Evolutionary conservation across 2,888 invertebrate genomes (phyloP), one percentile per base, ranked within the genome.

Genomic region (Elysia crispata): DNA sequence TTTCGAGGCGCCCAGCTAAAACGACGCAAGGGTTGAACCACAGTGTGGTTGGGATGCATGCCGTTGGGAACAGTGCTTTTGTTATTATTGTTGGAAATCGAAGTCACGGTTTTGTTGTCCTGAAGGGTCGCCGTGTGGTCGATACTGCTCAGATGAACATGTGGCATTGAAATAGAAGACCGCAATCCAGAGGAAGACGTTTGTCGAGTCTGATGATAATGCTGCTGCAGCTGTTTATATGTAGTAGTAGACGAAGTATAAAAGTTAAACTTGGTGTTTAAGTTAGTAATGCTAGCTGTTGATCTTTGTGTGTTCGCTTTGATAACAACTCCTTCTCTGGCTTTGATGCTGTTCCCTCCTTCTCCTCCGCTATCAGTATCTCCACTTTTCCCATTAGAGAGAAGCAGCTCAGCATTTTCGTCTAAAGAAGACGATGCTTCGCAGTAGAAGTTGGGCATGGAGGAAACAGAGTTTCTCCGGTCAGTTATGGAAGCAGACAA

Each of bases 401-500:
- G 60, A 23, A 60, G 60, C n/a, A 23, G 60, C 15, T 23, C 23
- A 20, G 60, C 60, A 20, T 20, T 23, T 6, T 60, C 60, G 60
- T 60, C 60, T 3, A 75, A 23, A 23, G 74, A 66, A 30, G 76
- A 69, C 31, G n/a, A n/a, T 5, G 20, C 41, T 5, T 33, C 69
- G 33, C 18, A 15, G 28, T 18, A 18, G 13, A 28, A 64, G 49
- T 74, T 66, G 5, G 28, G 57, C 54, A 74, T 25, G 25, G 79
- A 79, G 5, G 73, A 66, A 8, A 78, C 20, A 30, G 78, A 78
- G 20, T 31, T 31, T 0, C 73, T 67, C 20, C 81, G 83, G 18
- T 86, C 81, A 31, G 82, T 79, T 41, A 41, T 41, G 3, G 41
- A 41, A 41, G 41, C 11, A 41, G 41, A 41, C n/a, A 84, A 82